Evolutionary conservation across 2,797 vertebrate species (phyloP), one percentile per base, ranked within the genome.

Genomic region (Etheostoma nigrum): DNA sequence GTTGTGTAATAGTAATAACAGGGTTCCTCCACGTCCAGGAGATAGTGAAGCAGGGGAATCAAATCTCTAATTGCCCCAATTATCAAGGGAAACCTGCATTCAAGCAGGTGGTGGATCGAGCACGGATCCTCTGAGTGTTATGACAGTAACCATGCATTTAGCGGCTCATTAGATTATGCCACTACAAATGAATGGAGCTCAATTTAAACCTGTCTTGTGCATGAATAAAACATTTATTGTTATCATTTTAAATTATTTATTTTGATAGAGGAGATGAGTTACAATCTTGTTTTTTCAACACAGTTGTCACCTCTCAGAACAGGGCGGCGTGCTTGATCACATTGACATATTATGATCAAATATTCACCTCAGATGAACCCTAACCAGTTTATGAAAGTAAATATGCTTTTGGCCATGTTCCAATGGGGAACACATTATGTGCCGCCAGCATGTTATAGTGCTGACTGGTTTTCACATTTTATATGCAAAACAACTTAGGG

Each of bases 51-150:
- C 73, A 82, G 81, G 65, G 79, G 84, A 92, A 92, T 88, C 88
- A 83, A 92, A 92, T 88, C 88, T 92, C 88, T 92, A 93, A 94
- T 93, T 93, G 88, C 82, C 51, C 76, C 87, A 91, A 92, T 94
- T 93, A 93, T 89, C 85, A 78, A 86, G 89, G 90, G 90, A 91
- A 93, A 90, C 77, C 87, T 85, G 76, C 83, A 86, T 93, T 92
- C 87, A 91, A 80, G 75, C 85, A 83, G 84, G 77, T 88, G 79
- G 73, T 82, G 55, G 75, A 65, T 55, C 70, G 75, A 79, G 53
- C 49, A 44, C 48, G 68, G 70, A 74, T 74, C 67, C 18, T 58
- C 76, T 44, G 27, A 77, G 49, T 84, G 82, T 84, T 84, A 66
- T 86, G 81, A 80, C 72, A 67, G 72, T 72, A 78, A 68, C 59